phyloP scores from a whole-genome alignment of 2,113 vertebrate genomes.

The Campylomormyrus tamandua region DNA sequence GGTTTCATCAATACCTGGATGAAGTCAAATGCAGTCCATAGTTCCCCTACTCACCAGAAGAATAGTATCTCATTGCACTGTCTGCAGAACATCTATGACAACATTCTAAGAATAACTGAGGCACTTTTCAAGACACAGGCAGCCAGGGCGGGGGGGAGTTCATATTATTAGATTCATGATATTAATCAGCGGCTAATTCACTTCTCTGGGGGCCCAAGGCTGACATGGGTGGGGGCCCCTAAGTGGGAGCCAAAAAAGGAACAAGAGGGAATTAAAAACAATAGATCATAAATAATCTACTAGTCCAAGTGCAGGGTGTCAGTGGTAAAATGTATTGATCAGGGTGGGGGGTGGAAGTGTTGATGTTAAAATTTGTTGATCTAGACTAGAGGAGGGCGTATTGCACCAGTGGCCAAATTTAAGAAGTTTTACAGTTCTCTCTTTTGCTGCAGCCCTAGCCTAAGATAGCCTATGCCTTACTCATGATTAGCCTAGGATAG shows the following conservation, averaged over 20 bases:
- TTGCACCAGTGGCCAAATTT: not conserved
- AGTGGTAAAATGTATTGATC: not conserved
- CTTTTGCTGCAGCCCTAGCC: not conserved
- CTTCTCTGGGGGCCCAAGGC: not conserved
- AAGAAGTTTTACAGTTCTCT: not conserved
- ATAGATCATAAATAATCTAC: not conserved
- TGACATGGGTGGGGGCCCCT: not conserved
- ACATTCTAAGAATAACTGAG: not conserved
- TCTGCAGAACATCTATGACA: not conserved
- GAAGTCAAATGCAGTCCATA: not conserved
- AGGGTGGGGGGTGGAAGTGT: not conserved
- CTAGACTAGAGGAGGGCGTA: not conserved
- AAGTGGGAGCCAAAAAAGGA: not conserved
- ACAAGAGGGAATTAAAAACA: not conserved
- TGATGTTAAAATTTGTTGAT: not conserved
- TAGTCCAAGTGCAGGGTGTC: not conserved
- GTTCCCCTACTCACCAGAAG: not conserved
- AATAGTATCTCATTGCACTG: not conserved
- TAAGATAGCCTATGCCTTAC: too few relatives aligned
- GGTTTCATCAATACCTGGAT: not conserved
- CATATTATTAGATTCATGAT: not conserved
- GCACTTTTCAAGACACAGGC: not conserved
- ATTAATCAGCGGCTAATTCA: not conserved
- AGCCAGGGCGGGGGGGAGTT: too few relatives aligned
- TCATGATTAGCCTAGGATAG: not conserved